Evolutionary conservation across 2,888 invertebrate species (phyloP), one percentile per base, ranked within the genome.

Genomic region (Drosophila pegasa): DNA sequence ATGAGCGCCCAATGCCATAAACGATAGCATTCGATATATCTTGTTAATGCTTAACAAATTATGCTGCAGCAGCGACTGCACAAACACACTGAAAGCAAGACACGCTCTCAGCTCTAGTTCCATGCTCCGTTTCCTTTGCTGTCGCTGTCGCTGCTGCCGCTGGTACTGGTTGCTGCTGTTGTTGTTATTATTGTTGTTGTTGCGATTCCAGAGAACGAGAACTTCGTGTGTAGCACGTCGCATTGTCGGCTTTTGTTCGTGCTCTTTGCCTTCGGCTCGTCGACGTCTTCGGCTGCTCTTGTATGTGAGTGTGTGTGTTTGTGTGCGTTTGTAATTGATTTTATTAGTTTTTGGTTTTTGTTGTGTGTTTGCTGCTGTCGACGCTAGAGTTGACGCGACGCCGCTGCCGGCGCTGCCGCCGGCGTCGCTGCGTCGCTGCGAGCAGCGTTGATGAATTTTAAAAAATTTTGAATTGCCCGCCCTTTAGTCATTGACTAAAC

Each of bases 381-480:
- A 60, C 69, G 77, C 68, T 67, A 62, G 60, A 80, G 74, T 61
- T 67, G 68, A 45, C 71, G 71, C 69, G 57, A 27, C 70, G 66
- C 25, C n/a, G 62, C 14, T 57, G 76, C 38, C 60, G 54, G 52
- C 64, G 78, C 48, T 29, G 66, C 35, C 45, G 45, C 7, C 3
- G 27, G 29, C 22, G 75, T 55, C 45, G 62, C 20, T 9, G 63
- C 55, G 63, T 57, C 60, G 73, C 69, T 54, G 78, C 67, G 40
- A 50, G 77, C 84, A 68, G 87, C 69, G 75, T 69, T 80, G 86
- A 87, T 90, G 89, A 89, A 88, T 90, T 91, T 87, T 85, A 90
- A 85, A 89, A 90, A 89, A 89, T 90, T 90, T 91, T 90, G 89
- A 90, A 91, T 90, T 88, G 82, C 90, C 89, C 90, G 91, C 91